Evolutionary conservation across 1,140 invertebrate species (phyloP).

Genomic region (Triops cancriformis): DNA sequence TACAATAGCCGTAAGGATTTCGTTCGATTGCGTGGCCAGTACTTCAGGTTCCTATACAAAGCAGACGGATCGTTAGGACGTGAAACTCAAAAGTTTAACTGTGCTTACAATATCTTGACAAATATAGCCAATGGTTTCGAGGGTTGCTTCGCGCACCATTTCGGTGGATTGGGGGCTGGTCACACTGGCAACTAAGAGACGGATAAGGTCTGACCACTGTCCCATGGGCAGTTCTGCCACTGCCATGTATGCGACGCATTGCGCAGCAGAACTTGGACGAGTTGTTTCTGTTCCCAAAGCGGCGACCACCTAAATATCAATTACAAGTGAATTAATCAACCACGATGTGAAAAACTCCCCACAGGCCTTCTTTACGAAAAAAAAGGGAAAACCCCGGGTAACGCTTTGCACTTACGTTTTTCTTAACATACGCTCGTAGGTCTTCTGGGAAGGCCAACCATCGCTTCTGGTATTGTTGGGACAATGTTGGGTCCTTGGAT

Average conservation of each 20-base stretch:
- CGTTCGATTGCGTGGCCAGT: slow-evolving; percentile 82
- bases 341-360: neutral
- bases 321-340: neutral
- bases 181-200: slow-evolving; percentile 77
- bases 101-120: slow-evolving; percentile 63
- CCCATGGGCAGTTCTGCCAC: slow-evolving; percentile 82
- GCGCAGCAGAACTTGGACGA: slow-evolving; percentile 90
- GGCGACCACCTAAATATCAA: slow-evolving; percentile 61
- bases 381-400: neutral
- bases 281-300: slow-evolving; percentile 91
- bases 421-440: slow-evolving; percentile 79
- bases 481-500: slow-evolving; percentile 81
- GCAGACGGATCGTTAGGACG: neutral
- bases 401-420: slow-evolving; percentile 66
- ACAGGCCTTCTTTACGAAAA: neutral
- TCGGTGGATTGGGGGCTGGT: slow-evolving; percentile 72
- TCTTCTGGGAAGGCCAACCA: slow-evolving; percentile 86
- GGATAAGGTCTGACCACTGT: slow-evolving; percentile 70
- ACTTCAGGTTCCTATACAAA: slow-evolving; percentile 69
- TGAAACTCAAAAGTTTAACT: neutral
- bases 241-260: slow-evolving; percentile 97
- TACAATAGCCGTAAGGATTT: slow-evolving; percentile 96
- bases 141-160: slow-evolving; percentile 87
- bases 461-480: slow-evolving; percentile 74
- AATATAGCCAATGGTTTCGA: slow-evolving; percentile 92